These are phyloP conservation scores for Coecobrya sp. DNA, from an alignment of 2,888 invertebrate species.

Conservation along the genomic window DNA sequence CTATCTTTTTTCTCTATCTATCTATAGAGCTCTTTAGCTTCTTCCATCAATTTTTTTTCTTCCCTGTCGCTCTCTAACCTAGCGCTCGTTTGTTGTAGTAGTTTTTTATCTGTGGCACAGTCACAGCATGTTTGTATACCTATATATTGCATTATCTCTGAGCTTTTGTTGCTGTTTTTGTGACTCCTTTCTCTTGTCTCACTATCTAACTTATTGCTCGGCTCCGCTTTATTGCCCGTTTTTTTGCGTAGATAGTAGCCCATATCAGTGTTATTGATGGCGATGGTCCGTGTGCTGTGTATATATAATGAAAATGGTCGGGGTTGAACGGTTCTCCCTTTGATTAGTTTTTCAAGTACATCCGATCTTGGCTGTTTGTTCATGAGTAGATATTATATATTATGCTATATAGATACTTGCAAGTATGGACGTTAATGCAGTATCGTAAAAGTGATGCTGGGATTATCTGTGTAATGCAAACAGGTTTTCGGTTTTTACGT, in stretches of 20 bases:
- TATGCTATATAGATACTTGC: background rate
- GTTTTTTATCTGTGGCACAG: constrained; percentile 23
- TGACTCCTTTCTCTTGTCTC: constrained; percentile 34
- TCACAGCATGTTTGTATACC: constrained; percentile 5
- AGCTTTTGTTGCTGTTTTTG: background rate
- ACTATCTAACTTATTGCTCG: constrained; percentile 19
- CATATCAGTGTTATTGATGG: constrained; percentile 15
- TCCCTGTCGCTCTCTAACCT: constrained; percentile 40
- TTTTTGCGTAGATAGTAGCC: constrained; percentile 20
- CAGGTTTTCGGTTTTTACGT: constrained; percentile 72
- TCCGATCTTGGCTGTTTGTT: background rate
- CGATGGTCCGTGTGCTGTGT: constrained; percentile 5
- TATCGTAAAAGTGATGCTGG: background rate
- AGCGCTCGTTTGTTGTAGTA: constrained; percentile 18
- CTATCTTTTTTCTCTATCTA: constrained; percentile 52
- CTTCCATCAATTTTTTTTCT: constrained; percentile 42
- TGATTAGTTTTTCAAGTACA: constrained; percentile 4
- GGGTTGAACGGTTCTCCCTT: background rate
- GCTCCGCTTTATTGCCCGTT: background rate
- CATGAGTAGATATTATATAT: background rate
- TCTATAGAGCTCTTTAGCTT: constrained; percentile 57
- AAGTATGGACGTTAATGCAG: too few species aligned
- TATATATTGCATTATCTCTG: background rate
- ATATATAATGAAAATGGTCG: background rate
- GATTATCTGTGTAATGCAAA: constrained; percentile 38